A percentile compares a stretch with the other conserved stretches of the same genome.
Conservation (phyloP, 2,797 vertebrate species). For the Sebastes wilsoni region DNA sequence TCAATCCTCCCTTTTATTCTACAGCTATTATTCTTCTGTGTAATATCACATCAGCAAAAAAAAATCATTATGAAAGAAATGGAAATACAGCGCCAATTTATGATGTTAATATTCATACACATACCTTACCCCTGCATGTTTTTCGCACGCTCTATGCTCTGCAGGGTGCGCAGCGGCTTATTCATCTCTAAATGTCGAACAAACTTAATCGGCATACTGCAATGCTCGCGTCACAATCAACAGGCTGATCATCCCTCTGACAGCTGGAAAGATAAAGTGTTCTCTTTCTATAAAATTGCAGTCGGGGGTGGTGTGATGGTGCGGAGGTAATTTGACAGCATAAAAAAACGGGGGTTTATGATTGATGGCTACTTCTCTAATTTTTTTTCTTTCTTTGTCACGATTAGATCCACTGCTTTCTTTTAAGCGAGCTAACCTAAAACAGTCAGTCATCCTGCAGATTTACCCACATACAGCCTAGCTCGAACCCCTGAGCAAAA, state of each 20-base stretch:
- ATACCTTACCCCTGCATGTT: conserved; percentile 11
- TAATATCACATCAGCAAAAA: conserved; percentile 45
- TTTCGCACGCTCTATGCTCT: conserved; percentile 15
- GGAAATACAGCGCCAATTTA: conserved; percentile 35
- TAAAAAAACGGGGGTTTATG: conserved; percentile 46
- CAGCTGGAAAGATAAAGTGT: conserved; percentile 56
- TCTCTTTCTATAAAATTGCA: conserved; percentile 40
- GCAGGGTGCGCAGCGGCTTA: not conserved
- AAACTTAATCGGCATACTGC: conserved; percentile 20
- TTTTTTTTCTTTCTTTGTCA: not conserved
- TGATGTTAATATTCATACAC: conserved; percentile 39
- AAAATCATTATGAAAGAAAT: conserved; percentile 44
- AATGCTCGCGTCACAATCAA: conserved; percentile 54
- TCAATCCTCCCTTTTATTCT: conserved; percentile 63
- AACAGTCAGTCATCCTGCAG: conserved; percentile 46
- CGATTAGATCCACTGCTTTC: conserved; percentile 49
- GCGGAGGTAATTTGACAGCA: conserved; percentile 57
- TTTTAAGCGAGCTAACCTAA: conserved; percentile 56
- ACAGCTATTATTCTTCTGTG: conserved; percentile 49
- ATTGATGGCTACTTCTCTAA: conserved; percentile 48
- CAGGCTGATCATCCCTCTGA: conserved; percentile 51
- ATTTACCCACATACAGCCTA: not conserved
- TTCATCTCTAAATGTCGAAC: conserved; percentile 29
- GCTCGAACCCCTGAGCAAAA: not conserved
- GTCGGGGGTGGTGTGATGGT: conserved; percentile 34